Conservation (phyloP, 2,113 vertebrate genomes). For the Suricata suricatta region DNA sequence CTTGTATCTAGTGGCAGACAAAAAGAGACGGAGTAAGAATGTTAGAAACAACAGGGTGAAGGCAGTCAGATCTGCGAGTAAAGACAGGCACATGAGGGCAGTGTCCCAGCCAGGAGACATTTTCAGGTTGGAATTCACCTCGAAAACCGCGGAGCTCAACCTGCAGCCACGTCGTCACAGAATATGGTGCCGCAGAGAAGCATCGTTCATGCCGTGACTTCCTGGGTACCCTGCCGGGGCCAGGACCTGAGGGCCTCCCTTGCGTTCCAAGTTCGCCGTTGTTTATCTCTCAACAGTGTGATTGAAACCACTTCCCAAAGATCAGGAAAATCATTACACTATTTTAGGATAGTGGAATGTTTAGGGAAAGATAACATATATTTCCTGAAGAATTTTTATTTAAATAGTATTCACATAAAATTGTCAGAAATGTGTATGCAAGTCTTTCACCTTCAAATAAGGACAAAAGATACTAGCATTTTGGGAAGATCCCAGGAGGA, state of each 20-base stretch:
- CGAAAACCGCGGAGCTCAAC: fast-evolving
- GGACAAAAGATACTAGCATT: neutral
- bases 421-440: neutral
- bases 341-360: neutral
- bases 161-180: no score
- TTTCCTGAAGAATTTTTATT: neutral
- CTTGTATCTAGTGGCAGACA: no score
- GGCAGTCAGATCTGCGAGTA: neutral
- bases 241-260: neutral
- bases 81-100: neutral
- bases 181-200: fast-evolving
- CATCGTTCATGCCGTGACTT: neutral
- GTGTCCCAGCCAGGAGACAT: neutral
- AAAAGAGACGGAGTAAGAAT: neutral
- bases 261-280: fast-evolving
- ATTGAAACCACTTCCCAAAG: neutral
- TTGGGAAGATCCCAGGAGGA: neutral
- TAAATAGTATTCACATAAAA: neutral
- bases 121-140: neutral
- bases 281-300: neutral
- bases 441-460: neutral
- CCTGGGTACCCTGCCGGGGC: neutral
- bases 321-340: neutral
- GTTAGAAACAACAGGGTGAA: neutral
- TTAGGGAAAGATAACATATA: neutral